These are phyloP conservation scores for Polypedilum pembai DNA, from an alignment of 1,140 invertebrate genomes.

Conservation along the genomic window DNA sequence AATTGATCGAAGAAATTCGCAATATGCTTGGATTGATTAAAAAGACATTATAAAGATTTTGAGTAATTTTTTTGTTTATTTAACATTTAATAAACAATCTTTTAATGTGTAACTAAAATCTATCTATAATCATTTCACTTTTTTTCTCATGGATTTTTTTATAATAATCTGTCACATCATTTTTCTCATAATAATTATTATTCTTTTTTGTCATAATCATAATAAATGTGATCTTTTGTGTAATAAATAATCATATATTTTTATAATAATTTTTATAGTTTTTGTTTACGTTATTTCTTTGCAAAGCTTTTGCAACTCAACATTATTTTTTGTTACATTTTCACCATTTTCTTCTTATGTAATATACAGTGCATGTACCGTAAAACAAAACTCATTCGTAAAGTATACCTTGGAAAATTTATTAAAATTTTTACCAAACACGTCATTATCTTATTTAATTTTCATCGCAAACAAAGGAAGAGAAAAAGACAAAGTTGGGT, in stretches of 20 bases:
- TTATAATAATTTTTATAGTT: slow-evolving; percentile 5
- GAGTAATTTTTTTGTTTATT: slow-evolving; percentile 22
- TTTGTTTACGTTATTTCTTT: neutral
- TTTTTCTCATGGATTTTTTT: neutral
- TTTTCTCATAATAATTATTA: neutral
- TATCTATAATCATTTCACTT: slow-evolving; percentile 19
- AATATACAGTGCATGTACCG: slow-evolving; percentile 24
- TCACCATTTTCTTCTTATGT: neutral
- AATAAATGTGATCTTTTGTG: neutral
- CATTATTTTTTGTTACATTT: neutral
- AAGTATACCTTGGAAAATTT: too few relatives aligned
- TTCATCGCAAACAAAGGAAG: neutral
- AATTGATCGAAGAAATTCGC: neutral
- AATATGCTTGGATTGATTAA: slow-evolving; percentile 5
- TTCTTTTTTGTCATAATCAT: slow-evolving; percentile 3
- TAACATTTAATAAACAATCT: slow-evolving; percentile 28
- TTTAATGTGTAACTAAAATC: slow-evolving; percentile 26
- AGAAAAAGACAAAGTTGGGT: neutral
- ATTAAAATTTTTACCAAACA: neutral
- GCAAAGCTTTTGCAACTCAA: slow-evolving; percentile 22
- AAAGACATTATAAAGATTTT: neutral
- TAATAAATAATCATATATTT: slow-evolving; percentile 13
- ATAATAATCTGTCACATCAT: slow-evolving; percentile 23
- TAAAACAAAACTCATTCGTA: neutral
- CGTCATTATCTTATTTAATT: neutral